A percentile compares a stretch with the other conserved stretches of the same genome.
Evolutionary conservation across 2,888 invertebrate species (phyloP).

Genomic region (Chymomyza caudatula): DNA sequence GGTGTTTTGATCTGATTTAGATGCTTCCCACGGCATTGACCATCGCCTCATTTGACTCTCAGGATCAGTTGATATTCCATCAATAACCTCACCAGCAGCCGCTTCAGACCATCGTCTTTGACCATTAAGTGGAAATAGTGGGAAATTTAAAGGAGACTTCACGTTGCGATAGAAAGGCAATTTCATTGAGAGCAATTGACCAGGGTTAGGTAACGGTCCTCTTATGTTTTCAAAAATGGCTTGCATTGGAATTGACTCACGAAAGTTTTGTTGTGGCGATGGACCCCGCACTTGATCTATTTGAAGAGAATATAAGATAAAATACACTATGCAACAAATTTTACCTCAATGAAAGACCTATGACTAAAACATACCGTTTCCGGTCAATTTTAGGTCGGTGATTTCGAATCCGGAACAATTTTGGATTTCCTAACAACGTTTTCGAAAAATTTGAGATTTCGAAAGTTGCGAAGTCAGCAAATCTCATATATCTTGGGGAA

Average conservation of each 20-base stretch:
- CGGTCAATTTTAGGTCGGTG: too few species aligned
- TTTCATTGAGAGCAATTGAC: conserved; percentile 80
- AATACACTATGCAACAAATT: neutral
- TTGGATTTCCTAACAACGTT: too few species aligned
- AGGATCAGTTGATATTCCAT: conserved; percentile 61
- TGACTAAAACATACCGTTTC: too few species aligned
- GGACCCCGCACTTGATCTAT: conserved; percentile 76
- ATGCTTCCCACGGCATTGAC: conserved; percentile 85
- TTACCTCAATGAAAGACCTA: too few species aligned
- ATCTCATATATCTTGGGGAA: too few species aligned
- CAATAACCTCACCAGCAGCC: conserved; percentile 80
- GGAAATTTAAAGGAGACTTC: conserved; percentile 81
- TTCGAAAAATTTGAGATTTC: too few species aligned
- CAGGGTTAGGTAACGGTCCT: conserved; percentile 80
- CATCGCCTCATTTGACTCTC: conserved; percentile 82
- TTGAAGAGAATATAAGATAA: conserved; percentile 21
- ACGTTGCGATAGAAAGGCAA: conserved; percentile 79
- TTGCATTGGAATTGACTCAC: conserved; percentile 79
- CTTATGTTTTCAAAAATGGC: conserved; percentile 77
- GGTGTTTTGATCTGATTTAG: conserved; percentile 76
- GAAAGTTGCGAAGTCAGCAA: too few species aligned
- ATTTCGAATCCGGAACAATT: too few species aligned
- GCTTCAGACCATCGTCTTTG: conserved; percentile 85
- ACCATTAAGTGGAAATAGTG: conserved; percentile 81
- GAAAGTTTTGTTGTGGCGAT: conserved; percentile 77